A percentile compares a stretch with the other conserved stretches of the same genome.
phyloP scores from a whole-genome alignment of 2,888 invertebrate species.

The Argynnis bischoffii region DNA sequence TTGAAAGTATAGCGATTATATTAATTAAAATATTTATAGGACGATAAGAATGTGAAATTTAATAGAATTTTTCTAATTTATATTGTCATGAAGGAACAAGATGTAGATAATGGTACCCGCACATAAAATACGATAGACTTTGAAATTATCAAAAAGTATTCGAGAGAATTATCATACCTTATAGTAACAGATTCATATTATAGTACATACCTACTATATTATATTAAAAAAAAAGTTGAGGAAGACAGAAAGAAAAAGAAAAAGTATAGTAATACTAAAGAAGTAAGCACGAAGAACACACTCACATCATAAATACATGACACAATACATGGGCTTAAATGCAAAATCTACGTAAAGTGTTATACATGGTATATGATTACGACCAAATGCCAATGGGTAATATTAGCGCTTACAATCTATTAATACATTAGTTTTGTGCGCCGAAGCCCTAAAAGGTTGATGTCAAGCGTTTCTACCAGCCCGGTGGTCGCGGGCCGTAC shows the following conservation, averaged over 20 bases:
- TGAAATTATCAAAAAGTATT: slow-evolving; percentile 29
- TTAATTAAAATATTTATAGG: slow-evolving; percentile 34
- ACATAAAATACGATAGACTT: slow-evolving; percentile 35
- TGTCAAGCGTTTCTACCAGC: slow-evolving; percentile 58
- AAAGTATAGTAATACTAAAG: slow-evolving; percentile 38
- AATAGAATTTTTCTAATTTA: slow-evolving; percentile 41
- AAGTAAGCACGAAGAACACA: slow-evolving; percentile 68
- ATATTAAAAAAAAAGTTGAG: slow-evolving; percentile 21
- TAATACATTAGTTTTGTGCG: slow-evolving; percentile 70
- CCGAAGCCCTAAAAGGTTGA: slow-evolving; percentile 72
- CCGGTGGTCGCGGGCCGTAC: slow-evolving; percentile 38
- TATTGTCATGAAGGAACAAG: slow-evolving; percentile 74
- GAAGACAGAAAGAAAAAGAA: slow-evolving; percentile 28
- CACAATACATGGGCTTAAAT: slow-evolving; percentile 80
- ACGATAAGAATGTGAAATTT: slow-evolving; percentile 36
- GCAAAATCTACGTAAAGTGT: slow-evolving; percentile 78
- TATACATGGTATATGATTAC: slow-evolving; percentile 78
- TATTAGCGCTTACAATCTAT: slow-evolving; percentile 71
- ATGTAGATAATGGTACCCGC: slow-evolving; percentile 55
- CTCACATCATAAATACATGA: slow-evolving; percentile 71
- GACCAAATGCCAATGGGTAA: slow-evolving; percentile 71
- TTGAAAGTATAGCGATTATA: slow-evolving; percentile 39
- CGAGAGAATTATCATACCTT: slow-evolving; percentile 16
- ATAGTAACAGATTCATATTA: background rate
- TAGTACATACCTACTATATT: slow-evolving; percentile 9